Evolutionary conservation across 2,888 invertebrate genomes (phyloP).

Genomic region (Cosmopolites sordidus): DNA sequence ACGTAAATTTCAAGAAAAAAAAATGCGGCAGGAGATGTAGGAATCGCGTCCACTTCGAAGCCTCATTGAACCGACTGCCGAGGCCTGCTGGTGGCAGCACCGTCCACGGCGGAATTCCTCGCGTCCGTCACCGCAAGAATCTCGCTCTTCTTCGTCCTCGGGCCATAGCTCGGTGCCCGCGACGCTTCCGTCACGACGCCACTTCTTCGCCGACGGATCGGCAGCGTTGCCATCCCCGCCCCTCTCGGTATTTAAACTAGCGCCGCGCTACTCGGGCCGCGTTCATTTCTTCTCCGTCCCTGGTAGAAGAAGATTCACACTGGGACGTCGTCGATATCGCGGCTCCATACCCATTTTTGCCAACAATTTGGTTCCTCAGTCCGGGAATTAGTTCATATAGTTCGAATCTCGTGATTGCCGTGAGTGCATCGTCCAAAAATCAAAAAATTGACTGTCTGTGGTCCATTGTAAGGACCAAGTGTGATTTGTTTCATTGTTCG

Average conservation of each 20-base stretch:
- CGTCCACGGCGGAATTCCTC: constrained; percentile 24
- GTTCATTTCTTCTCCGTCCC: constrained; percentile 55
- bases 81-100: constrained; percentile 20
- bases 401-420: too few species aligned
- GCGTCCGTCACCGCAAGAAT: constrained; percentile 14
- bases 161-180: not conserved
- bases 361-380: not conserved
- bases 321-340: not conserved
- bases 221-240: constrained; percentile 49
- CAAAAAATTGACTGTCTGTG: too few species aligned
- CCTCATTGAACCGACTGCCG: not conserved
- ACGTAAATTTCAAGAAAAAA: too few species aligned
- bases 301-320: constrained; percentile 29
- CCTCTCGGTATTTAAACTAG: constrained; percentile 58
- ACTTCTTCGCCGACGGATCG: constrained; percentile 20
- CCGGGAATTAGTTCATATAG: too few species aligned
- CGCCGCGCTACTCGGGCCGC: constrained; percentile 57
- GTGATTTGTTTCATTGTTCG: not conserved
- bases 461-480: not conserved
- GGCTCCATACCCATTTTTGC: not conserved
- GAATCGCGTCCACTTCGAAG: not conserved
- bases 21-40: too few species aligned
- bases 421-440: too few species aligned
- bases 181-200: constrained; percentile 18
- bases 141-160: constrained; percentile 26